Evolutionary conservation across 2,113 vertebrate genomes (phyloP), one percentile per base, ranked within the genome.

Genomic region (Paramormyrops kingsleyae): DNA sequence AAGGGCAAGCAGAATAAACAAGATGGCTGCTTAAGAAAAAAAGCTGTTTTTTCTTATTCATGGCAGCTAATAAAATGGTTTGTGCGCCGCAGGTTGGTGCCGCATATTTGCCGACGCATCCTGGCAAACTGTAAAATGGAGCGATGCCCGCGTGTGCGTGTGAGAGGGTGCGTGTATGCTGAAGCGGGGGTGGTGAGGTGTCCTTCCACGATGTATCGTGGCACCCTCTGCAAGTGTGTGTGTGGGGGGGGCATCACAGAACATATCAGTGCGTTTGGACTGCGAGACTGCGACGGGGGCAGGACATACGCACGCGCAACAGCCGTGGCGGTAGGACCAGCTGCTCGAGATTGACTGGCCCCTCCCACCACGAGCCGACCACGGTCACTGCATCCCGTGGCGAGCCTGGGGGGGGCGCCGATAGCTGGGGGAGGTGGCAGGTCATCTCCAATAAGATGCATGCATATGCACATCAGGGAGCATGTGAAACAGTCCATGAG

Each of bases 1-100:
- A 89, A 94, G 93, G 94, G 95, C 93, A 95, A 94, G 95, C 94
- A 42, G 85, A 83, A 83, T 44, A 62, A 85, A 47, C 31, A 24
- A 83, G 77, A 56, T 39, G 24, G 24, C 31, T 84, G 10, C 31
- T 31, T n/a, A 83, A 9, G 1, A 17, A 50, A 80, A 94, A n/a
- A 53, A 56, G 12, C 31, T 10, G 15, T 88, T 92, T 91, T 93
- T 93, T 92, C 21, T 87, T 42, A 44, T 88, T 35, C n/a, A 80
- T 52, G 39, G 31, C 31, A 24, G 9, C 27, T 10, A 5, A 53
- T 87, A 35, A 59, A 44, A 66, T 47, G 88, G 21, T 47, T 59
- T 44, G 4, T n/a, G n/a, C n/a, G 27, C 15, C 21, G 27, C 0
- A 19, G 35, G 3, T 27, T 42, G 66, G 13, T 12, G 47, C 31